phyloP scores from a whole-genome alignment of 2,797 vertebrate species.

The Pteropus rufus region DNA sequence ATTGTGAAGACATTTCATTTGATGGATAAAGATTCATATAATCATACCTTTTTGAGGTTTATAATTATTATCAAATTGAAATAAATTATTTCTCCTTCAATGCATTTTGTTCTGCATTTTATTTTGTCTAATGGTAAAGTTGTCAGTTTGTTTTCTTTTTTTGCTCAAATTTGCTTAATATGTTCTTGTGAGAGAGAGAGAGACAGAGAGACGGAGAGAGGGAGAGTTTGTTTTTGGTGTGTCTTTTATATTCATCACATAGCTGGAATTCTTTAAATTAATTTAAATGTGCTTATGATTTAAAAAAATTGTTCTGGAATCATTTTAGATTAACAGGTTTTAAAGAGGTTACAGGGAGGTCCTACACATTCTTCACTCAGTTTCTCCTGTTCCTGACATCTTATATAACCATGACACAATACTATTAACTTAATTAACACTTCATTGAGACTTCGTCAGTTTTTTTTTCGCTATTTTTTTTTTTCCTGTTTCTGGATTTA shows the following conservation, averaged over 20 bases:
- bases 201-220: too few relatives aligned
- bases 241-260: background rate
- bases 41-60: background rate
- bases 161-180: background rate
- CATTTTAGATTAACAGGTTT: background rate
- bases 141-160: background rate
- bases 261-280: background rate
- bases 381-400: background rate
- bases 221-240: background rate
- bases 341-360: background rate
- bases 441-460: background rate
- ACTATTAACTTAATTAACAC: background rate
- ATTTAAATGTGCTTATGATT: background rate
- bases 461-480: background rate
- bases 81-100: background rate
- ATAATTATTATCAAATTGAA: slow-evolving; percentile 35
- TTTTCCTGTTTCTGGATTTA: background rate
- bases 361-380: background rate
- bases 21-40: slow-evolving; percentile 9
- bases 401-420: background rate
- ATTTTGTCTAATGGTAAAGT: background rate
- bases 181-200: background rate
- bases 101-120: background rate
- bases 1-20: slow-evolving; percentile 14
- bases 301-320: background rate